phyloP scores from a whole-genome alignment of 2,113 vertebrate species.

The Spea bombifrons region DNA sequence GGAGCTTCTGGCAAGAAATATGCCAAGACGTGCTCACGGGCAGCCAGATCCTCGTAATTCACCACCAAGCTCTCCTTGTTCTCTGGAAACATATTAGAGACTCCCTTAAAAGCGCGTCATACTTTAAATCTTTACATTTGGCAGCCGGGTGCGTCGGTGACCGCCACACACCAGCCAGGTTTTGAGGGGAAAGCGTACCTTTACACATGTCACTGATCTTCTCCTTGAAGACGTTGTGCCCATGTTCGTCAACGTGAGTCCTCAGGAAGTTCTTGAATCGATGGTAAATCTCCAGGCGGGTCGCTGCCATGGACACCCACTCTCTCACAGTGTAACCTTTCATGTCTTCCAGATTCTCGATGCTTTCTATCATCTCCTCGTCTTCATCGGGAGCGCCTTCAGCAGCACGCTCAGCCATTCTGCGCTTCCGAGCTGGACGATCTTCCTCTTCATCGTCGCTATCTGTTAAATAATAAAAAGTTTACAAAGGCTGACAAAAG shows the following conservation, averaged over 20 bases:
- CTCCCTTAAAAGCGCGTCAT: too few relatives aligned
- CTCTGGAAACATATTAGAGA: slow-evolving; percentile 63
- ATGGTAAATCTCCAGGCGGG: slow-evolving; percentile 93
- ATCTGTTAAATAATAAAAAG: slow-evolving; percentile 61
- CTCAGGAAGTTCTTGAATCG: slow-evolving; percentile 97
- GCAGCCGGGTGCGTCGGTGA: neutral
- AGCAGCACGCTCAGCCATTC: slow-evolving; percentile 81
- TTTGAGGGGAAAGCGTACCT: slow-evolving; percentile 64
- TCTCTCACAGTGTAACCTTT: slow-evolving; percentile 93
- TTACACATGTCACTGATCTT: slow-evolving; percentile 98
- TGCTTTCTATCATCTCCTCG: slow-evolving; percentile 94
- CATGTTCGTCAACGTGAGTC: slow-evolving; percentile 89
- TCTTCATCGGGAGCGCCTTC: slow-evolving; percentile 79
- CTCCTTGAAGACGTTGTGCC: slow-evolving; percentile 97
- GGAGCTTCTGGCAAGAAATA: slow-evolving; percentile 96
- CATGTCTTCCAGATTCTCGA: slow-evolving; percentile 97
- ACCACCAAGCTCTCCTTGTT: slow-evolving; percentile 94
- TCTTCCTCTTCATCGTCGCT: slow-evolving; percentile 93
- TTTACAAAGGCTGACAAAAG: too few relatives aligned
- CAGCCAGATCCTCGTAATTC: slow-evolving; percentile 93
- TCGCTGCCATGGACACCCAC: slow-evolving; percentile 95
- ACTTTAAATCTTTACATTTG: too few relatives aligned
- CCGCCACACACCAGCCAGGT: neutral
- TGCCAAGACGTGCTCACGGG: slow-evolving; percentile 90
- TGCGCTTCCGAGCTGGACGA: slow-evolving; percentile 77